Evolutionary conservation across 2,797 vertebrate species (phyloP), one percentile per base, ranked within the genome.

Genomic region (Bradypodion ventrale): DNA sequence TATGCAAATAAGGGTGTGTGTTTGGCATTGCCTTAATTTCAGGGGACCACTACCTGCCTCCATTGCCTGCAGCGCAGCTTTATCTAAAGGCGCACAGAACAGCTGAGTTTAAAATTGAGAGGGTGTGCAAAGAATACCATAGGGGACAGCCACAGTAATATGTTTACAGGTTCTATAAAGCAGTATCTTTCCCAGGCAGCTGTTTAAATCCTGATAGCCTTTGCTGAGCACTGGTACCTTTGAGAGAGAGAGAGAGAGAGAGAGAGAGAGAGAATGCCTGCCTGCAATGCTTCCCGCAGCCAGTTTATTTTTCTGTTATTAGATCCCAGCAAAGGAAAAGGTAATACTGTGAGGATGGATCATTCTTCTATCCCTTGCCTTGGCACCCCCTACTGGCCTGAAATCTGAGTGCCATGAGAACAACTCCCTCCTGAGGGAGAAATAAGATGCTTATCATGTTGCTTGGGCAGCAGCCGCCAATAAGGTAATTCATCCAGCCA

Each of bases 161-260:
- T 80, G 82, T 80, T 80, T 84, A 76, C 72, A 52, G 82, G 63
- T 62, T 87, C 72, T 80, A n/a, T 63, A 76, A 80, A 87, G 82
- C 77, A 76, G 29, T 87, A 87, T 87, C 72, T 80, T 70, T 65
- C 65, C 82, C 4, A 80, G 44, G 82, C 82, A 80, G 77, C 82
- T 75, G 72, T 83, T 87, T 75, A 37, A 80, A 70, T 72, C 82
- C 82, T 80, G 72, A 84, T 83, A 76, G 78, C 56, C 40, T 76
- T 76, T 70, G 79, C 32, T 69, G 72, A 42, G 56, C 72, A 62
- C 35, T 21, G 15, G 72, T 52, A 63, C 74, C 44, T 83, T 44
- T 56, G 74, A 63, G 73, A 82, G 82, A 49, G 46, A 56, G 52
- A n/a, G n/a, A n/a, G 74, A 63, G 73, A 82, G 82, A 49, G 46